phyloP scores from a whole-genome alignment of 2,888 invertebrate genomes.

The Hirtodrosophila cameraria region DNA sequence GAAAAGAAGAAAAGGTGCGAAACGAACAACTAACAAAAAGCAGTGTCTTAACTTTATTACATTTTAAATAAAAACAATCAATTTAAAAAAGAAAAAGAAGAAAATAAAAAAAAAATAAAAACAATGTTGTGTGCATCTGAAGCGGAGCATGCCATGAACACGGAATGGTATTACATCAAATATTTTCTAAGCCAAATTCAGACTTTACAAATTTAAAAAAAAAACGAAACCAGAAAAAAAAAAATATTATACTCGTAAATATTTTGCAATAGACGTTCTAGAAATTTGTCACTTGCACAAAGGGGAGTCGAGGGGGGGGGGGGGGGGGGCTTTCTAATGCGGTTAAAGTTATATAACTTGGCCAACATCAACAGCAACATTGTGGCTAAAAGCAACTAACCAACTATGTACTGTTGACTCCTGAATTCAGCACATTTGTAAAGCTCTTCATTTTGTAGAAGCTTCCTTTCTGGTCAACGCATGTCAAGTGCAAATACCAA shows the following conservation, averaged over 20 bases:
- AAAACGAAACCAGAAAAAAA: background rate
- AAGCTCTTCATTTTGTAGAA: background rate
- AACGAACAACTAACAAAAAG: background rate
- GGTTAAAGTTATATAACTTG: conserved; percentile 40
- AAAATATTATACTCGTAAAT: conserved; percentile 18
- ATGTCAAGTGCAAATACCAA: background rate
- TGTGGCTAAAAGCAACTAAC: conserved; percentile 10
- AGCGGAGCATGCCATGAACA: conserved; percentile 67
- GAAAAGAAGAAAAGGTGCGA: conserved; percentile 83
- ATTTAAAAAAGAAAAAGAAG: background rate
- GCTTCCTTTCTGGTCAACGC: background rate
- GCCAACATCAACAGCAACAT: conserved; percentile 12
- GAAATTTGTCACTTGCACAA: conserved; percentile 25
- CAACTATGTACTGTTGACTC: conserved; percentile 8
- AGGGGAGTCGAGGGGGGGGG: background rate
- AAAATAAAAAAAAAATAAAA: background rate
- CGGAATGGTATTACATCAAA: conserved; percentile 69
- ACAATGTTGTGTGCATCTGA: conserved; percentile 69
- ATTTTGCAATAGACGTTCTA: conserved; percentile 20
- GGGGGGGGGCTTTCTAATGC: conserved; percentile 14
- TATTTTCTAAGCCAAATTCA: conserved; percentile 29
- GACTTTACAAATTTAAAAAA: conserved; percentile 6
- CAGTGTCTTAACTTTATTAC: background rate
- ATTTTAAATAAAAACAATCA: too few species aligned
- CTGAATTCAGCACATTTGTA: background rate